Percentiles rank a stretch among this genome's conserved stretches.
These are phyloP conservation scores for Loripinus fragilis DNA, from an alignment of 2,888 invertebrate species.

Conservation along the genomic window DNA sequence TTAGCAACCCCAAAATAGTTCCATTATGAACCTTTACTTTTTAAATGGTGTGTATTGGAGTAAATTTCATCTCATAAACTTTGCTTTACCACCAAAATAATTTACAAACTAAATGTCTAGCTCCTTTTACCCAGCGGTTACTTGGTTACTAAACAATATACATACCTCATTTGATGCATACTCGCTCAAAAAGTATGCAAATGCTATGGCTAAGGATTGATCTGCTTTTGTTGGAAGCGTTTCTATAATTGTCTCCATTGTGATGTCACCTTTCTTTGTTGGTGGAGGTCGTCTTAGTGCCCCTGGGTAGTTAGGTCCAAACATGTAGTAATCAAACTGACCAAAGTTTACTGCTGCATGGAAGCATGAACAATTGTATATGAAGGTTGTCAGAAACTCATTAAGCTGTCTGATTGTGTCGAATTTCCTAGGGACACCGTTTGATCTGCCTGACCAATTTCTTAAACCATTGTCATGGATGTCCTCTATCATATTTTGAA, in stretches of 20 bases:
- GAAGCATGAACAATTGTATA: constrained; percentile 50
- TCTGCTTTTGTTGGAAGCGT: constrained; percentile 53
- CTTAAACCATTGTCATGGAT: constrained; percentile 44
- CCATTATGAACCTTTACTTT: too few relatives aligned
- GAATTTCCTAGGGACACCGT: constrained; percentile 50
- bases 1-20: too few relatives aligned
- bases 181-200: constrained; percentile 52
- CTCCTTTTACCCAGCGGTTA: too few relatives aligned
- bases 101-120: too few relatives aligned
- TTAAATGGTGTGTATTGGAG: too few relatives aligned
- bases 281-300: constrained; percentile 50
- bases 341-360: constrained; percentile 56
- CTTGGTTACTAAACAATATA: too few relatives aligned
- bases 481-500: constrained; percentile 48
- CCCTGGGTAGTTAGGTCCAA: constrained; percentile 58
- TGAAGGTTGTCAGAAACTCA: constrained; percentile 50
- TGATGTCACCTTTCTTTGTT: constrained; percentile 45
- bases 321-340: constrained; percentile 56
- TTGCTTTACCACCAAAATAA: too few relatives aligned
- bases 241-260: constrained; percentile 42
- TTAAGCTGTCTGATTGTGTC: constrained; percentile 33
- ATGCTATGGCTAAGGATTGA: constrained; percentile 53
- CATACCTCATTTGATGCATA: constrained; percentile 54
- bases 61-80: too few relatives aligned
- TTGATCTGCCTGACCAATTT: constrained; percentile 31